Evolutionary conservation across 2,113 vertebrate species (phyloP).

Genomic region (Phylloscopus trochilus): DNA sequence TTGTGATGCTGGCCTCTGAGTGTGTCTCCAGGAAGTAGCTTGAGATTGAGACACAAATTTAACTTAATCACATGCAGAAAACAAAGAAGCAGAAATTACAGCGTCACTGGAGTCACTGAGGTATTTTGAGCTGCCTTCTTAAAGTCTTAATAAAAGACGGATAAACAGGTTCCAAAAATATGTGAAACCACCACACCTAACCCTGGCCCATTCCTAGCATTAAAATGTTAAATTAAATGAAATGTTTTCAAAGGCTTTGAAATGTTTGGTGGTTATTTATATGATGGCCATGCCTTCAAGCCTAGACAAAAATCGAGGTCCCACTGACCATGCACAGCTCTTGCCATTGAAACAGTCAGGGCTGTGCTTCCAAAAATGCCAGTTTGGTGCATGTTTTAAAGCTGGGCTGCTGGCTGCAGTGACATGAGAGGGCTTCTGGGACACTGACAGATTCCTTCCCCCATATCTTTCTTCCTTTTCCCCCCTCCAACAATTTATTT

Average conservation of each 20-base stretch:
- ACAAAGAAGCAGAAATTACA: slow-evolving; percentile 51
- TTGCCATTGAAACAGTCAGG: not conserved
- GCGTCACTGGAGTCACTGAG: slow-evolving; percentile 22
- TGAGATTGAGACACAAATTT: slow-evolving; percentile 20
- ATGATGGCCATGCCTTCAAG: not conserved
- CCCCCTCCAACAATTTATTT: fast-evolving
- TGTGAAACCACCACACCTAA: slow-evolving; percentile 65
- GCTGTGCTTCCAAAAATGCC: not conserved
- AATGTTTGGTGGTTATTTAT: slow-evolving; percentile 5
- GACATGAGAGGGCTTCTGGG: not conserved
- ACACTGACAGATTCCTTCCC: not conserved
- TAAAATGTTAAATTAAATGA: slow-evolving; percentile 18
- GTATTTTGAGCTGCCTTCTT: slow-evolving; percentile 41
- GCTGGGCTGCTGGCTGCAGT: not conserved
- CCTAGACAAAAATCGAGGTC: not conserved
- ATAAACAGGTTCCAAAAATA: slow-evolving; percentile 65
- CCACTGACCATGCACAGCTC: not conserved
- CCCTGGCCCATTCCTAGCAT: slow-evolving; percentile 18
- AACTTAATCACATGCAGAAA: slow-evolving; percentile 29
- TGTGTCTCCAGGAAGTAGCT: not conserved
- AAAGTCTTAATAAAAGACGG: slow-evolving; percentile 53
- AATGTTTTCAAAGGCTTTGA: slow-evolving; percentile 38
- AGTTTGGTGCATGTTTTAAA: not conserved
- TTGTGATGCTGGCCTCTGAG: not conserved
- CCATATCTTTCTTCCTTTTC: fast-evolving